A percentile compares a stretch with the other conserved stretches of the same genome.
Evolutionary conservation across 2,888 invertebrate genomes (phyloP).

Genomic region (Brenthis ino): DNA sequence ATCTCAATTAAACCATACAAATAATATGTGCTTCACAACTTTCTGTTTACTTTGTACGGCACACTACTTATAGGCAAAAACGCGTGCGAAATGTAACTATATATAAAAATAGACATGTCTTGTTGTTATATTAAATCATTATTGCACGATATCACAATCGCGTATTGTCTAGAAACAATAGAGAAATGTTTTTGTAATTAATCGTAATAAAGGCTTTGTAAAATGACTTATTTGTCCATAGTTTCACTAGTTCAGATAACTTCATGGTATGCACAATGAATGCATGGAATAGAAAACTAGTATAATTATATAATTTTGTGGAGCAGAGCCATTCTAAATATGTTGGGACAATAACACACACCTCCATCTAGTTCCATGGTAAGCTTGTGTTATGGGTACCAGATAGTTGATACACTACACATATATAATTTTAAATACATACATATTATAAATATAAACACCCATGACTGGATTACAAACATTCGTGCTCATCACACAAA

Average conservation of each 20-base stretch:
- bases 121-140: conserved; percentile 15
- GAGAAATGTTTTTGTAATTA: conserved; percentile 29
- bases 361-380: too few relatives aligned
- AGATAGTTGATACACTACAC: too few relatives aligned
- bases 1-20: too few relatives aligned
- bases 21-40: too few relatives aligned
- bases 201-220: conserved; percentile 12
- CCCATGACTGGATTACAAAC: too few relatives aligned
- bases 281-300: neutral
- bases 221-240: conserved; percentile 7
- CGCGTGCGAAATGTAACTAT: conserved; percentile 6
- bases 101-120: conserved; percentile 10
- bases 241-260: conserved; percentile 3
- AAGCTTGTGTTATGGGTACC: too few relatives aligned
- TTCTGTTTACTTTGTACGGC: neutral
- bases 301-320: neutral
- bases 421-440: too few relatives aligned
- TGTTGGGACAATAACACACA: too few relatives aligned
- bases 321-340: neutral
- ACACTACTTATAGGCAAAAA: neutral
- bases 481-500: too few relatives aligned
- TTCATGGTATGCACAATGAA: neutral
- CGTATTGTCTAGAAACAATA: conserved; percentile 29
- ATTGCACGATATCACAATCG: conserved; percentile 11
- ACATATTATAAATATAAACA: too few relatives aligned